Conservation (phyloP, 2,113 vertebrate genomes). For the Caranx melampygus region DNA sequence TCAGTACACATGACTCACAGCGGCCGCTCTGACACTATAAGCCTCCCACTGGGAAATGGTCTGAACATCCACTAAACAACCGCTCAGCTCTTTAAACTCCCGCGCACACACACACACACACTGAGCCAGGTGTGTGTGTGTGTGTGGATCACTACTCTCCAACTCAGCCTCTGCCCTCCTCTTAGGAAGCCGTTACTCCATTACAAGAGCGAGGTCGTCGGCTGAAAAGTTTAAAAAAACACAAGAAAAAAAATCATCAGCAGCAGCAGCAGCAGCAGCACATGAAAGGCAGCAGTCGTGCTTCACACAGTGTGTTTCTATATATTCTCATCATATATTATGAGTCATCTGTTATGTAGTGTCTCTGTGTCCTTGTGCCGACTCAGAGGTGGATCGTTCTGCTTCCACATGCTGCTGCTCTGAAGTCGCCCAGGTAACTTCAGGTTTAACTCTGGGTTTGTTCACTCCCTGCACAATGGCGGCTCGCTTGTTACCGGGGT, state of each 20-base stretch:
- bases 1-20: conserved; percentile 58
- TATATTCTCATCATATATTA: conserved; percentile 24
- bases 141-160: conserved; percentile 14
- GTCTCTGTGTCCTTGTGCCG: conserved; percentile 1
- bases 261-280: background rate
- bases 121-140: conserved; percentile 25
- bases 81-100: conserved; percentile 7
- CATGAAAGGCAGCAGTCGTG: background rate
- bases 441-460: background rate
- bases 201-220: conserved; percentile 38
- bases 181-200: background rate
- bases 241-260: background rate
- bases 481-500: no score
- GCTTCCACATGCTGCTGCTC: no score
- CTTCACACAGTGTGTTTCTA: conserved; percentile 1
- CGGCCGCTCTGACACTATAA: conserved; percentile 29
- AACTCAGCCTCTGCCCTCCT: conserved; percentile 4
- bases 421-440: background rate
- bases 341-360: conserved; percentile 34
- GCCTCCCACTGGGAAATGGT: conserved; percentile 35
- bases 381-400: background rate
- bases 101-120: conserved; percentile 20
- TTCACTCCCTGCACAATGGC: no score
- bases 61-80: conserved; percentile 32
- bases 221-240: background rate